Conservation (phyloP, 2,113 vertebrate genomes). For the Hipposideros armiger region DNA sequence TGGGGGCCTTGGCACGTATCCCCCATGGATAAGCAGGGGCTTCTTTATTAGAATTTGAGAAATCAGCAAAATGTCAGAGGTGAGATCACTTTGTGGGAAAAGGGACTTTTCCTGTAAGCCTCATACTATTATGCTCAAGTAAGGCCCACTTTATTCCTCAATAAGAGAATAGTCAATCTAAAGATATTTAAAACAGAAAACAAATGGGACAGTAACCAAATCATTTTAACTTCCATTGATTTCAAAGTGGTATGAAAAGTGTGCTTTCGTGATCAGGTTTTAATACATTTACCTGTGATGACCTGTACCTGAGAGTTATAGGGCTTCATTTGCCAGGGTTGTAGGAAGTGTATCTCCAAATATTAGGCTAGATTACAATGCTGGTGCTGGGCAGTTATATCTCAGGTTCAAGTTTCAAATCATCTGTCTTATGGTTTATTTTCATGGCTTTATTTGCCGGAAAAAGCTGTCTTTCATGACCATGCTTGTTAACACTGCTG, state of each 20-base stretch:
- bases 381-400: neutral
- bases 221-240: neutral
- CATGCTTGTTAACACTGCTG: neutral
- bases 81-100: neutral
- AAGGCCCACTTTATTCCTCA: neutral
- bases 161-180: neutral
- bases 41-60: neutral
- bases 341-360: neutral
- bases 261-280: neutral
- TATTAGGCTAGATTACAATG: too few relatives aligned
- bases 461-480: neutral
- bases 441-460: neutral
- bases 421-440: neutral
- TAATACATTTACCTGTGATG: neutral
- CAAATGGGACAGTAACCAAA: neutral
- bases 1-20: neutral
- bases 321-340: neutral
- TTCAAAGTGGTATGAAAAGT: neutral
- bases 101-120: neutral
- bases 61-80: slow-evolving; percentile 11
- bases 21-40: neutral
- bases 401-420: neutral
- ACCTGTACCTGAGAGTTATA: neutral
- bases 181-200: neutral
- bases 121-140: neutral